Base-by-base conservation (phyloP, 1,140 invertebrate genomes). In the Danaus melanippus region DNA sequence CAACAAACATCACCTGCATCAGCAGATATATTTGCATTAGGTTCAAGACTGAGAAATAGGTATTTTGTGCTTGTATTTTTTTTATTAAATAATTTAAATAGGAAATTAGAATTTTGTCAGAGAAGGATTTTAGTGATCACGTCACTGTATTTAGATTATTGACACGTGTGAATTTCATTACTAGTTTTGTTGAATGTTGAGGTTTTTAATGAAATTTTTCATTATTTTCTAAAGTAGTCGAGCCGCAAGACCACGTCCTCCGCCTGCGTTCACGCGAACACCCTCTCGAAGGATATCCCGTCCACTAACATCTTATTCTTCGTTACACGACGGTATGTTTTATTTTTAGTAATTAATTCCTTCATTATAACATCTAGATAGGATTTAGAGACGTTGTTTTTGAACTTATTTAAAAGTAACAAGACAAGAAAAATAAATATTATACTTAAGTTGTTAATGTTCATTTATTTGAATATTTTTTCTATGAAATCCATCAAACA, bases 201-300 rank as follows among this genome's bases (percentile, higher is more conserved):
- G 21, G 7, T 32, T 32, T 32, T 32, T 32, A 32, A 32, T 32
- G 21, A 32, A 7, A 32, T 32, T 5, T 32, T 32, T 32, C 0
- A 32, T 32, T 32, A 32, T 32, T 75, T 81, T 81, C 69, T 91
- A 89, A 82, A 93, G 92, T 64, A 84, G 92, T 46, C 90, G 92
- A 58, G 91, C 92, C 49, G 77, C 88, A 48, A 89, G 91, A 47
- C 90, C 79, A 50, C 70, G 83, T 2, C 81, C 93, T 11, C 94
- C 94, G 48, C 95, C 96, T 41, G 88, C 91, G 43, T 97, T 98
- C 74, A 93, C 93, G 44, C 90, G 97, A 64, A 94, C 93, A n/a
- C 95, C 96, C 8, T 98, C 96, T 60, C 90, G 95, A 63, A 89
- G 96, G 60, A 94, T 94, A 71, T 92, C 94, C 65, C 89, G 96